These are phyloP conservation scores for Arothron firmamentum DNA, from an alignment of 2,113 vertebrate genomes.

Conservation along the genomic window DNA sequence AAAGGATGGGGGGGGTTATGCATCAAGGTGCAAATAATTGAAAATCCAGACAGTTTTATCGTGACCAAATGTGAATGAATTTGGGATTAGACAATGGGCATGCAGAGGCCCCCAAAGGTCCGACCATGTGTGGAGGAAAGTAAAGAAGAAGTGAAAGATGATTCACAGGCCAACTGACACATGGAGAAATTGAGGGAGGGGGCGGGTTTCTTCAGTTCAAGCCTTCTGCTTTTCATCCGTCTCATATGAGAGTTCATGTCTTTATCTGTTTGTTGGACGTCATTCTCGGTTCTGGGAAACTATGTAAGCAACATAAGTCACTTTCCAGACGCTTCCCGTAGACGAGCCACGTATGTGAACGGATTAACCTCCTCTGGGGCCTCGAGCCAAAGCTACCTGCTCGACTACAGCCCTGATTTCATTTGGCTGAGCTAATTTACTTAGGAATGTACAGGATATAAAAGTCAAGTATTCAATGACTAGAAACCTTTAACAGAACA, in stretches of 20 bases:
- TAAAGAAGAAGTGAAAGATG: not conserved
- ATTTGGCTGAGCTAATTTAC: not conserved
- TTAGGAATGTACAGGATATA: not conserved
- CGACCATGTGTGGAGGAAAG: conserved; percentile 4
- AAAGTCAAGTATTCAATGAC: not conserved
- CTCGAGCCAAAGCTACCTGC: not conserved
- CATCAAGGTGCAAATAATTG: conserved; percentile 29
- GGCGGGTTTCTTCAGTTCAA: no score
- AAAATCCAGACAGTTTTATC: conserved; percentile 1
- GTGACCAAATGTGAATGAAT: not conserved
- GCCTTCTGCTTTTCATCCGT: not conserved
- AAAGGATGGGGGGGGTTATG: not conserved
- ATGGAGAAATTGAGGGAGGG: no score
- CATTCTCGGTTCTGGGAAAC: conserved; percentile 1
- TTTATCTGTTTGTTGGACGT: not conserved
- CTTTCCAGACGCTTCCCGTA: not conserved
- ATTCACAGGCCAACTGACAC: no score
- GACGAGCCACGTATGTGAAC: not conserved
- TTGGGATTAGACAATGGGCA: conserved; percentile 1
- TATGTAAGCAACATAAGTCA: not conserved
- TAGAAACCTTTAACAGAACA: not conserved
- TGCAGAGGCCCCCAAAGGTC: not conserved
- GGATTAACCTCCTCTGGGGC: not conserved
- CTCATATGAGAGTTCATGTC: not conserved
- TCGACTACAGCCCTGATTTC: not conserved